Evolutionary conservation across 2,113 vertebrate species (phyloP).

Genomic region (Leiothrix lutea): DNA sequence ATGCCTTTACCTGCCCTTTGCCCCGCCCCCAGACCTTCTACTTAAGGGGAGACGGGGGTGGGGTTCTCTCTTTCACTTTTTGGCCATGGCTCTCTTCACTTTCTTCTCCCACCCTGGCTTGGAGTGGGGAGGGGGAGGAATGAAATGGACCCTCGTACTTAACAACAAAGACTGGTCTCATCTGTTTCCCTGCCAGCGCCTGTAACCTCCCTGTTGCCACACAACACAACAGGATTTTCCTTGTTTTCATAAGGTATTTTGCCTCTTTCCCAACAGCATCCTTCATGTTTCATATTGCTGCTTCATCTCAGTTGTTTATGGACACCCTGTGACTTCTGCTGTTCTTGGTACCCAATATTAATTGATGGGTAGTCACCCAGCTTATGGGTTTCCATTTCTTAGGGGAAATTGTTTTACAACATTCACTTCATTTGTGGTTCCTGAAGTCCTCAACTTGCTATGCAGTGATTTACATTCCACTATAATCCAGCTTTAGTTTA

Average conservation of each 20-base stretch:
- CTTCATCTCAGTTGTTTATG: not conserved
- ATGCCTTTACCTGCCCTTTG: too few relatives aligned
- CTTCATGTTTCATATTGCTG: not conserved
- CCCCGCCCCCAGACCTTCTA: too few relatives aligned
- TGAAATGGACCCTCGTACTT: too few relatives aligned
- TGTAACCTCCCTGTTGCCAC: too few relatives aligned
- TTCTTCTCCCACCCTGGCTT: too few relatives aligned
- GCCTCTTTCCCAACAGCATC: not conserved
- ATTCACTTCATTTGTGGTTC: not conserved
- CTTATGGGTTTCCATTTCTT: not conserved
- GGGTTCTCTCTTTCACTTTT: too few relatives aligned
- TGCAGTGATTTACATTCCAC: not conserved
- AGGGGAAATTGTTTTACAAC: not conserved
- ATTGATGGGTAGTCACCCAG: not conserved
- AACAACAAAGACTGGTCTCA: too few relatives aligned
- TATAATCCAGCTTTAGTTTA: not conserved
- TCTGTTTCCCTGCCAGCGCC: too few relatives aligned
- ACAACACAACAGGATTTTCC: not conserved
- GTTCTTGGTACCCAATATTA: not conserved
- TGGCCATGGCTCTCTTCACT: too few relatives aligned
- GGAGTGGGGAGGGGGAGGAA: too few relatives aligned
- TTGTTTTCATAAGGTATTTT: not conserved
- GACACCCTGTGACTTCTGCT: not conserved
- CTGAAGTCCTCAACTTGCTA: not conserved
- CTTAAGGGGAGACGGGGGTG: too few relatives aligned